A percentile compares a stretch with the other conserved stretches of the same genome.
These are phyloP conservation scores for Meriones unguiculatus DNA, from an alignment of 2,113 vertebrate genomes.

Conservation along the genomic window DNA sequence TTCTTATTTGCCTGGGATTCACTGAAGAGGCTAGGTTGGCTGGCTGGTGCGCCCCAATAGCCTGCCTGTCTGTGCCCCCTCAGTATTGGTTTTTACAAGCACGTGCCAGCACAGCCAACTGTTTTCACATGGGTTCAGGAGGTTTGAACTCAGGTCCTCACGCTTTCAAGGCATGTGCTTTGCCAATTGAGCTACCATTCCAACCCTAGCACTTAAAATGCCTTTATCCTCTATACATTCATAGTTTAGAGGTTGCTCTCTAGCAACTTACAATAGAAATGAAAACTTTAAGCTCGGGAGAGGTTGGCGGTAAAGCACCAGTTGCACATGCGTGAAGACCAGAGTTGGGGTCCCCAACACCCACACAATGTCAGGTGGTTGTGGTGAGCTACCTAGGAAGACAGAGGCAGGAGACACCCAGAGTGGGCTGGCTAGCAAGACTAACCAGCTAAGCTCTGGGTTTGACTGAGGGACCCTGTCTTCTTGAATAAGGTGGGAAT, in stretches of 20 bases:
- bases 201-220: neutral
- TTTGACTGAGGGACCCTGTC: neutral
- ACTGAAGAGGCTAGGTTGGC: neutral
- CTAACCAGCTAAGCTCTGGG: neutral
- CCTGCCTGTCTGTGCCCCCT: neutral
- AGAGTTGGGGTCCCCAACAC: neutral
- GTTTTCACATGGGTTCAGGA: neutral
- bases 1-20: too few relatives aligned
- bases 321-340: neutral
- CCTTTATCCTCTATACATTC: neutral
- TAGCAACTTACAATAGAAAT: neutral
- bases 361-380: neutral
- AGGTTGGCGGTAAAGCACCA: neutral
- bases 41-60: neutral
- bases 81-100: neutral
- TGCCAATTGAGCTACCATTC: neutral
- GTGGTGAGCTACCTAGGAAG: neutral
- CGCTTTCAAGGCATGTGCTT: neutral
- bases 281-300: neutral
- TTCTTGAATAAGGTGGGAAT: neutral
- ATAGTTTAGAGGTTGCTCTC: neutral
- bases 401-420: neutral
- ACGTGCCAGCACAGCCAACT: neutral
- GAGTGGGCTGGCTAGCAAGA: neutral
- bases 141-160: neutral